Evolutionary conservation across 2,888 invertebrate species (phyloP), one percentile per base, ranked within the genome.

Genomic region (Drosophila affinis): DNA sequence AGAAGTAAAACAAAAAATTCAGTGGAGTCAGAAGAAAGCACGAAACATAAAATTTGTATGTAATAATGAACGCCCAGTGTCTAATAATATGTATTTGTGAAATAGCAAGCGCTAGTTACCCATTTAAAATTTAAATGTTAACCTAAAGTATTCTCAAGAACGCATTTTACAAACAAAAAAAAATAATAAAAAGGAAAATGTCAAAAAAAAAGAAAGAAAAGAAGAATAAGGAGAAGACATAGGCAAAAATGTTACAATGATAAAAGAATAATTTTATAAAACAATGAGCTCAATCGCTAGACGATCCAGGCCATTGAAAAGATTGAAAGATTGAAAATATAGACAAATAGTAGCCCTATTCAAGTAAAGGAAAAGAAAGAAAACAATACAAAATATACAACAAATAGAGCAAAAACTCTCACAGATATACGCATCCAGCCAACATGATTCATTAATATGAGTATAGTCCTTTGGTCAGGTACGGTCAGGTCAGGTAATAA

Each of bases 121-220:
- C 73, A 79, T 74, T 62, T 58, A 58, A 57, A 45, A 72, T 58
- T 80, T 79, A 79, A 83, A 84, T 80, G 82, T 84, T 82, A 84
- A 85, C 86, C 81, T 76, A 78, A 86, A 86, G 87, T 87, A 86
- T 86, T 86, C 81, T 83, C 79, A 83, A 87, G 63, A 75, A 67
- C 74, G 85, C 84, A 88, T 88, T 88, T 87, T 85, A 87, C 68
- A 52, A 72, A 80, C n/a, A 75, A 76, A 61, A 51, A 47, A 27
- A 49, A 21, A 60, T 54, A 64, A 21, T 21, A 45, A 24, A 46
- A 6, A 44, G n/a, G 39, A 18, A 39, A 47, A 29, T 44, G 18
- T 32, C 21, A 21, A 47, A 24, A 44, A 39, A 68, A 18, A 27
- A 51, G 9, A 18, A 62, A 34, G 7, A 48, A 60, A 18, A 46